Evolutionary conservation across 2,888 invertebrate genomes (phyloP).

Genomic region (Pediacus dermestoides): DNA sequence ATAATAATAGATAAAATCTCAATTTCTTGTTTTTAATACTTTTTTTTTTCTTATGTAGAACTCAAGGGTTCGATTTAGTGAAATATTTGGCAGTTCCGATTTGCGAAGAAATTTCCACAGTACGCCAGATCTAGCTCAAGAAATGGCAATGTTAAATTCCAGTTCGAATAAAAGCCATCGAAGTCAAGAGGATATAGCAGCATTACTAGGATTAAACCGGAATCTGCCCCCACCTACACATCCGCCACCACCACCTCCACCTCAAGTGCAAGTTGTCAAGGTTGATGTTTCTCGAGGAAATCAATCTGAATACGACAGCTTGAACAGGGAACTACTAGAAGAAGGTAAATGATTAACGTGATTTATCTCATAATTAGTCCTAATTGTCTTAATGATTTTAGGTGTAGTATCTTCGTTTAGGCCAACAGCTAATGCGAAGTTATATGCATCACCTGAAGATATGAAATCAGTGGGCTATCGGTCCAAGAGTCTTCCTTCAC

Average conservation of each 20-base stretch:
- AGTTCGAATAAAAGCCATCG: conserved; percentile 54
- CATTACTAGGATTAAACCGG: conserved; percentile 32
- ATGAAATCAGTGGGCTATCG: conserved; percentile 69
- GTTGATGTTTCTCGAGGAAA: conserved; percentile 57
- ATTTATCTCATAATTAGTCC: no score
- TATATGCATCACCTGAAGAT: conserved; percentile 87
- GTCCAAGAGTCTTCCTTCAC: conserved; percentile 54
- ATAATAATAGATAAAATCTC: background rate
- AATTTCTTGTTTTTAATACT: background rate
- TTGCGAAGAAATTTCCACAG: conserved; percentile 83
- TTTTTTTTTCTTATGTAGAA: conserved; percentile 49
- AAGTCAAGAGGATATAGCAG: conserved; percentile 68
- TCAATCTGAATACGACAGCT: conserved; percentile 41
- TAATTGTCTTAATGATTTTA: conserved; percentile 27
- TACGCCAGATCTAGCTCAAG: conserved; percentile 75
- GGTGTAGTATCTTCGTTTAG: conserved; percentile 83
- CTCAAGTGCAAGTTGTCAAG: conserved; percentile 65
- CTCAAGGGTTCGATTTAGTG: conserved; percentile 53
- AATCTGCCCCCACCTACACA: conserved; percentile 74
- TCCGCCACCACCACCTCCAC: conserved; percentile 76
- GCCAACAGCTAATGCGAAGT: conserved; percentile 77
- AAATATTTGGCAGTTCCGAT: conserved; percentile 50
- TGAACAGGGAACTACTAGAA: conserved; percentile 39
- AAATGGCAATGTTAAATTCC: conserved; percentile 34
- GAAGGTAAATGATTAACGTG: conserved; percentile 37